These are phyloP conservation scores for Gadopsis marmoratus DNA, from an alignment of 2,797 vertebrate genomes.

Conservation along the genomic window DNA sequence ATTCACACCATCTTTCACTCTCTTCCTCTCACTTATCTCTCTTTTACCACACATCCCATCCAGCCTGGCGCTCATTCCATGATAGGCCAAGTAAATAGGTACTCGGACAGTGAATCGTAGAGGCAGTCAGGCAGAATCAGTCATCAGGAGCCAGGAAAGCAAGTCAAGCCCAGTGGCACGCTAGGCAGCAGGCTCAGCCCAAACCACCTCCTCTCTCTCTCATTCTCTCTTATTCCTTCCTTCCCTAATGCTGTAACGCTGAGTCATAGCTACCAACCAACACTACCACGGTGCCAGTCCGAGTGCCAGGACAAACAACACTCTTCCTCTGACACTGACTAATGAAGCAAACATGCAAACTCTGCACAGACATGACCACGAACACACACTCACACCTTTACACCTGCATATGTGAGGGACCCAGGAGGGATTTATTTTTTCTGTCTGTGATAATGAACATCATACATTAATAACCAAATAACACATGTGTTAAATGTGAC, in stretches of 20 bases:
- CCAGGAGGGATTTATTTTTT: conserved; percentile 12
- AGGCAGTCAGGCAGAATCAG: conserved; percentile 57
- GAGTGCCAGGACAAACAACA: conserved; percentile 82
- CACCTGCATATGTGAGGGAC: conserved; percentile 47
- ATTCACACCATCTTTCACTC: conserved; percentile 29
- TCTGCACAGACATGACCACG: conserved; percentile 55
- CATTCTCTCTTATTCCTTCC: conserved; percentile 55
- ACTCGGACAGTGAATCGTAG: conserved; percentile 43
- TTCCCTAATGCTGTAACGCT: conserved; percentile 80
- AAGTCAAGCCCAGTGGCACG: conserved; percentile 71
- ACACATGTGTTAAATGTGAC: conserved; percentile 17
- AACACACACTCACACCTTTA: conserved; percentile 29
- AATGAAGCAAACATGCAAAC: conserved; percentile 73
- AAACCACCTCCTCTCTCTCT: conserved; percentile 47
- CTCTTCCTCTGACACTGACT: conserved; percentile 76
- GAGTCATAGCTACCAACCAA: conserved; percentile 87
- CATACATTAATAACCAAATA: conserved; percentile 13
- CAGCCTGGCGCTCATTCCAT: neutral
- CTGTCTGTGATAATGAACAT: conserved; percentile 7
- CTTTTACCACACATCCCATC: conserved; percentile 7
- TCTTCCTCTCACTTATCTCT: conserved; percentile 26
- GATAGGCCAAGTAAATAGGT: conserved; percentile 40
- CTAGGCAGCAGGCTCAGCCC: conserved; percentile 61
- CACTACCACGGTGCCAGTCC: conserved; percentile 79
- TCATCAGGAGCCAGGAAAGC: conserved; percentile 53